phyloP scores from a whole-genome alignment of 2,113 vertebrate genomes.

The Otocyon megalotis region DNA sequence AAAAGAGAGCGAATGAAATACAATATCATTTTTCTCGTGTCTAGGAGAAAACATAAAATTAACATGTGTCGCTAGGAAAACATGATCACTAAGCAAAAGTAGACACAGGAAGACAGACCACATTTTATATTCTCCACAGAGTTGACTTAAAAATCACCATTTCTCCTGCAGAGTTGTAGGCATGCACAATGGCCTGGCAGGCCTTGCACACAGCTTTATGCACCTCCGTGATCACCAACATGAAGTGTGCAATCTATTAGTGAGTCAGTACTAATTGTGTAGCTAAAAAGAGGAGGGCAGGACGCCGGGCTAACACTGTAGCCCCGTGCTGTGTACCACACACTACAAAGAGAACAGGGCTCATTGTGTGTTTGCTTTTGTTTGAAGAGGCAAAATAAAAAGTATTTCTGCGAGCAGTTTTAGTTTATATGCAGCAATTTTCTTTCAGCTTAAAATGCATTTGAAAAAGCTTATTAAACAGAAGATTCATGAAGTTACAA shows the following conservation, averaged over 20 bases:
- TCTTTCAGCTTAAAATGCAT: conserved; percentile 64
- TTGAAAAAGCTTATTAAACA: conserved; percentile 62
- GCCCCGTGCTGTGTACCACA: not conserved
- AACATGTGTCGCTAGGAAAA: not conserved
- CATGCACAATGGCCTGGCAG: not conserved
- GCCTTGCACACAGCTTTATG: not conserved
- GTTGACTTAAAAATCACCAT: not conserved
- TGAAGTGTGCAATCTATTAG: not conserved
- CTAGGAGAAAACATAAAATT: not conserved
- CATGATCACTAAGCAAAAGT: conserved; percentile 27
- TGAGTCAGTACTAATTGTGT: not conserved
- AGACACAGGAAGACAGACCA: not conserved
- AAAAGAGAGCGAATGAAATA: not conserved
- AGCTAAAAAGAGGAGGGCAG: not conserved
- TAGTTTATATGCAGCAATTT: conserved; percentile 45
- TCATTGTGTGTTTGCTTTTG: conserved; percentile 38
- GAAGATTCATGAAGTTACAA: conserved; percentile 61
- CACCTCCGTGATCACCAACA: not conserved
- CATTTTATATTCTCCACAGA: not conserved
- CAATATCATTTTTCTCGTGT: not conserved
- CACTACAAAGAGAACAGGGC: not conserved
- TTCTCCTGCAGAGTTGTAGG: not conserved
- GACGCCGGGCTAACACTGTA: not conserved
- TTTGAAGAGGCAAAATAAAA: conserved; percentile 64
- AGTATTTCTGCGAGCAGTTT: conserved; percentile 46